Evolutionary conservation across 2,797 vertebrate species (phyloP).

Genomic region (Zalophus californianus): DNA sequence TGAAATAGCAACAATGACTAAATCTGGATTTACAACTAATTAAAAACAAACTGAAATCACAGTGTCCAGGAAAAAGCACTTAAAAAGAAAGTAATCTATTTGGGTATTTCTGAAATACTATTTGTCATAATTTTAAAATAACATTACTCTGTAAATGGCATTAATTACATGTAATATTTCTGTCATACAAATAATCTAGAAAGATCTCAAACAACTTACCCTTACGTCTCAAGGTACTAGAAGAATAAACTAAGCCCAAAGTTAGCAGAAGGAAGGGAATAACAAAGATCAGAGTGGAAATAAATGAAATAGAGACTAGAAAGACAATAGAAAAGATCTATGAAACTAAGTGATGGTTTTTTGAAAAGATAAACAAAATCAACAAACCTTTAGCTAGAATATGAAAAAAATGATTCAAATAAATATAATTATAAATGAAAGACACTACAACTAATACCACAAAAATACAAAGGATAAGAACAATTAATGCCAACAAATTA

Average conservation of each 20-base stretch:
- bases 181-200: background rate
- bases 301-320: background rate
- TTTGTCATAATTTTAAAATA: slow-evolving; percentile 15
- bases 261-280: background rate
- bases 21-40: background rate
- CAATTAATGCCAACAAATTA: background rate
- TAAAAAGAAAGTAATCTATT: background rate
- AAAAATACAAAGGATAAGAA: background rate
- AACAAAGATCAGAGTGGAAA: background rate
- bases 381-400: background rate
- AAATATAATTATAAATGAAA: background rate
- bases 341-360: background rate
- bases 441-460: background rate
- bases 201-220: slow-evolving; percentile 12
- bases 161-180: slow-evolving; percentile 28
- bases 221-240: background rate
- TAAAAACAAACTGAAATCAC: background rate
- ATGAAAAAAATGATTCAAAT: background rate
- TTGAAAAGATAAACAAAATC: background rate
- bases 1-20: slow-evolving; percentile 12
- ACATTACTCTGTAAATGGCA: background rate
- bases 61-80: background rate
- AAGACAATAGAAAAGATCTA: background rate
- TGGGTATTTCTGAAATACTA: slow-evolving; percentile 18
- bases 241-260: background rate